phyloP scores from a whole-genome alignment of 2,888 invertebrate genomes.

The Hecatera dysodea region DNA sequence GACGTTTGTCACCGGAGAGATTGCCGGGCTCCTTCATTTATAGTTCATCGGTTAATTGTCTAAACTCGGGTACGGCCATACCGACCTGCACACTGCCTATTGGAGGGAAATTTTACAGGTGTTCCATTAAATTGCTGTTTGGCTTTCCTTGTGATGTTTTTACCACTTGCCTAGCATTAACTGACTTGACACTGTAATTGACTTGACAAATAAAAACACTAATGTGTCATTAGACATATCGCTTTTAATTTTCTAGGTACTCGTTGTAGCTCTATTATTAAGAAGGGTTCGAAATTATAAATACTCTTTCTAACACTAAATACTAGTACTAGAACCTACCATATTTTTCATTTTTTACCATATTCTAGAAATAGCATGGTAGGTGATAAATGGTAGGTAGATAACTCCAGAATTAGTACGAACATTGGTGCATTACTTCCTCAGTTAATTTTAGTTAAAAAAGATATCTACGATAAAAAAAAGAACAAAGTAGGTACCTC shows the following conservation, averaged over 20 bases:
- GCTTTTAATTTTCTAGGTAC: constrained; percentile 5
- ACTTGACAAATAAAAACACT: constrained; percentile 43
- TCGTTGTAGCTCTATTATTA: not conserved
- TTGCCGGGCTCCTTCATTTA: constrained; percentile 88
- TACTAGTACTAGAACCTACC: not conserved
- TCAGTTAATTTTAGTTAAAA: too few relatives aligned
- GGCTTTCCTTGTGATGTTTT: constrained; percentile 35
- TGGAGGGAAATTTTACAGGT: constrained; percentile 67
- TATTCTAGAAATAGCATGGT: too few relatives aligned
- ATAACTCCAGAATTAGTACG: too few relatives aligned
- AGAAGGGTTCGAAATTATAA: constrained; percentile 1
- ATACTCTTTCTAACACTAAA: not conserved
- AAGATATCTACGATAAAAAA: too few relatives aligned
- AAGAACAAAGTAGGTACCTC: too few relatives aligned
- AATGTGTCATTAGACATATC: constrained; percentile 29
- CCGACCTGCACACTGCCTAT: constrained; percentile 57
- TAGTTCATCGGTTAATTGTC: constrained; percentile 85
- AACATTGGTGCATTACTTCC: too few relatives aligned
- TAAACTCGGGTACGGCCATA: constrained; percentile 53
- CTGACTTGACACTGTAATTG: constrained; percentile 49
- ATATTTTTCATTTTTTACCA: too few relatives aligned
- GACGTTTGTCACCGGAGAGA: constrained; percentile 88
- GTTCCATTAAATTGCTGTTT: constrained; percentile 43
- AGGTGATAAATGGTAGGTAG: too few relatives aligned
- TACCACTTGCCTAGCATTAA: constrained; percentile 50